Conservation (phyloP, 2,888 invertebrate genomes). For the Apeira syringaria region DNA sequence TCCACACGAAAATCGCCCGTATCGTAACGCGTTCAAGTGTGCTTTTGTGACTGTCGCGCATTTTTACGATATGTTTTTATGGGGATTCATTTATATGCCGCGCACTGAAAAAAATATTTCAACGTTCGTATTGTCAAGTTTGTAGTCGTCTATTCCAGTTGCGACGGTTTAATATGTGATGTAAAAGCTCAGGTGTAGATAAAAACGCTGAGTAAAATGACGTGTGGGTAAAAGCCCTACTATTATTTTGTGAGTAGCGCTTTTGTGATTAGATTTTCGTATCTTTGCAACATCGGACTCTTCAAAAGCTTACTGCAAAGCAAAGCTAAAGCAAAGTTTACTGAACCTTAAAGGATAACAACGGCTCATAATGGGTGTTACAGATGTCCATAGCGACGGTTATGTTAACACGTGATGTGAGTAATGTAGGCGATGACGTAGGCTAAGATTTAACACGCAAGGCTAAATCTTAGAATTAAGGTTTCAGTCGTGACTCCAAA, state of each 20-base stretch:
- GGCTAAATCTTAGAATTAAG: too few relatives aligned
- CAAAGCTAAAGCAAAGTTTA: too few relatives aligned
- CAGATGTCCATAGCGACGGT: too few relatives aligned
- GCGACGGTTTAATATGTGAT: slow-evolving; percentile 25
- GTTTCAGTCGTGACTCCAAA: too few relatives aligned
- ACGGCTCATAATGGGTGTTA: too few relatives aligned
- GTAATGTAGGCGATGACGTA: too few relatives aligned
- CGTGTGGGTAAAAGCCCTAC: neutral
- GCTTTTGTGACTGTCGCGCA: slow-evolving; percentile 24
- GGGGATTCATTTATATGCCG: slow-evolving; percentile 39
- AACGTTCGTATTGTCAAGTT: slow-evolving; percentile 30
- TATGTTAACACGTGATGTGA: too few relatives aligned
- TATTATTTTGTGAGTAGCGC: neutral
- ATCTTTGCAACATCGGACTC: too few relatives aligned
- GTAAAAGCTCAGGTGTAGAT: slow-evolving; percentile 16
- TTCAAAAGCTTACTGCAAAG: too few relatives aligned
- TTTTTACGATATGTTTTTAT: slow-evolving; percentile 46
- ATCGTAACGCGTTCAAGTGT: slow-evolving; percentile 8
- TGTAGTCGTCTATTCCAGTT: slow-evolving; percentile 20
- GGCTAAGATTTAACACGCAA: too few relatives aligned
- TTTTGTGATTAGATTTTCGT: too few relatives aligned
- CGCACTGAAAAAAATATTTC: slow-evolving; percentile 35
- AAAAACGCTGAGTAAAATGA: slow-evolving; percentile 8
- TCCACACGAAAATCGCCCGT: slow-evolving; percentile 20
- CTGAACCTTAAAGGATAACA: too few relatives aligned